Conservation (phyloP, 2,797 vertebrate genomes). For the Pseudochaenichthys georgianus region DNA sequence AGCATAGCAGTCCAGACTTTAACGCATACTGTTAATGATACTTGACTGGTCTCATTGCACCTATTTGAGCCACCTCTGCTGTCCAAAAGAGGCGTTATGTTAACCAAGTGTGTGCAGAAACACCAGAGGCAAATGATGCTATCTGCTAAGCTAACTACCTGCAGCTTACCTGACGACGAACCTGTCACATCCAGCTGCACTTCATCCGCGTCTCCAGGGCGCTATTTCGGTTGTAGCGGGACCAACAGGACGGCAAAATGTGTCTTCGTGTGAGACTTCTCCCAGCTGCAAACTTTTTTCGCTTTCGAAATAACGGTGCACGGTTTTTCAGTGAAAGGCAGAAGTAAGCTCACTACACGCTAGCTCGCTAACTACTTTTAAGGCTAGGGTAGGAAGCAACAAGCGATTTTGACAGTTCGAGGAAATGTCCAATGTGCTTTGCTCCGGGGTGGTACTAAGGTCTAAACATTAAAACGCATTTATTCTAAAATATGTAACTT, state of each 20-base stretch:
- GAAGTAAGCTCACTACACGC: slow-evolving; percentile 37
- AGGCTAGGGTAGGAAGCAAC: slow-evolving; percentile 81
- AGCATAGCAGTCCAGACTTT: slow-evolving; percentile 35
- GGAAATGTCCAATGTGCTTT: slow-evolving; percentile 59
- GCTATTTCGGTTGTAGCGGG: slow-evolving; percentile 25
- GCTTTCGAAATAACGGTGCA: neutral
- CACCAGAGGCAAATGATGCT: slow-evolving; percentile 11
- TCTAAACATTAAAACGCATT: neutral
- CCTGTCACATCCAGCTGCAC: slow-evolving; percentile 82
- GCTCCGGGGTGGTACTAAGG: neutral
- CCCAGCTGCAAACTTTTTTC: slow-evolving; percentile 51
- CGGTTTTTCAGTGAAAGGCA: slow-evolving; percentile 22
- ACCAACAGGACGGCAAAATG: slow-evolving; percentile 25
- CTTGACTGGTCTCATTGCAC: neutral
- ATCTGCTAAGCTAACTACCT: slow-evolving; percentile 74
- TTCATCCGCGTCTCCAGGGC: slow-evolving; percentile 38
- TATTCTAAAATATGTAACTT: accelerated
- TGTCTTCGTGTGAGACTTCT: neutral
- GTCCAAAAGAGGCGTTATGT: neutral
- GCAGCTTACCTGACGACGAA: slow-evolving; percentile 79
- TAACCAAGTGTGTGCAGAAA: neutral
- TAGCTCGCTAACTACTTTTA: slow-evolving; percentile 83
- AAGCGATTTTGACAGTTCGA: slow-evolving; percentile 86
- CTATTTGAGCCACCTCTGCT: neutral
- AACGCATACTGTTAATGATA: neutral